phyloP scores from a whole-genome alignment of 2,113 vertebrate species.

The Chiloscyllium plagiosum region DNA sequence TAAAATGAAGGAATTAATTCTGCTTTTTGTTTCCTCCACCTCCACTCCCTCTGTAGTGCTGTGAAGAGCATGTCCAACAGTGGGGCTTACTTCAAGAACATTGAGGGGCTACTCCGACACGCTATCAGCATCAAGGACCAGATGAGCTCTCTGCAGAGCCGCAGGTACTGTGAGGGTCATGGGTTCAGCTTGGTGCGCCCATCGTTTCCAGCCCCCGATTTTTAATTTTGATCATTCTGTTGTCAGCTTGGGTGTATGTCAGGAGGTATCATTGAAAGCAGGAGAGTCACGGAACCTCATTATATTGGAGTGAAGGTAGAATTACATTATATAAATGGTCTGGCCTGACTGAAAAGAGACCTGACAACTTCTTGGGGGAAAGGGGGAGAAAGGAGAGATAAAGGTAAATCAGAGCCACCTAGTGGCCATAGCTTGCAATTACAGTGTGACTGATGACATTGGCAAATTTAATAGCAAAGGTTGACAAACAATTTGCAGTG shows the following conservation, averaged over 20 bases:
- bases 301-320: neutral
- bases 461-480: neutral
- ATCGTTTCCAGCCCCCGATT: neutral
- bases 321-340: no score
- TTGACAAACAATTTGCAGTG: neutral
- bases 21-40: rapidly evolving
- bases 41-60: slow-evolving; percentile 57
- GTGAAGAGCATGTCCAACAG: slow-evolving; percentile 91
- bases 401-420: neutral
- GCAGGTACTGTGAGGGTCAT: slow-evolving; percentile 64
- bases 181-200: slow-evolving; percentile 19
- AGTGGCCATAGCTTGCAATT: neutral
- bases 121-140: slow-evolving; percentile 76
- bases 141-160: slow-evolving; percentile 68
- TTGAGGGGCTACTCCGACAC: slow-evolving; percentile 75
- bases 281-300: neutral
- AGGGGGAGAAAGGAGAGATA: neutral
- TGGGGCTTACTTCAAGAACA: slow-evolving; percentile 82
- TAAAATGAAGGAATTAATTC: neutral
- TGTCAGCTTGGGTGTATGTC: neutral
- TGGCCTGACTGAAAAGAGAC: neutral
- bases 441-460: neutral
- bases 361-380: neutral
- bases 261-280: slow-evolving; percentile 10
- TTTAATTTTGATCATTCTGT: neutral